Evolutionary conservation across 2,797 vertebrate species (phyloP).

Genomic region (Hapalemur alaotrensis): DNA sequence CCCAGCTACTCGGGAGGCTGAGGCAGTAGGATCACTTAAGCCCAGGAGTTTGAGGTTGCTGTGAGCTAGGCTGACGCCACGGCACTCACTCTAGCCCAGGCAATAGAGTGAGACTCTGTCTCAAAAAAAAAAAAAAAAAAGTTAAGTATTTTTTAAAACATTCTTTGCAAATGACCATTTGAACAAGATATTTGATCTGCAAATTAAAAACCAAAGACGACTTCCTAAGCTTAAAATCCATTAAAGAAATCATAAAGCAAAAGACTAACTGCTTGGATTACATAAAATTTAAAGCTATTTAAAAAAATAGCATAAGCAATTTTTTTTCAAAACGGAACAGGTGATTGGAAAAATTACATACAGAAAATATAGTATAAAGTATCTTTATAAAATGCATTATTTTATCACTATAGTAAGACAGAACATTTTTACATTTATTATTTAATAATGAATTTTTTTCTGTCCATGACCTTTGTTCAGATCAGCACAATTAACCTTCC

Average conservation of each 20-base stretch:
- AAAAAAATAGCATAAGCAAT: background rate
- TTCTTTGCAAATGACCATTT: background rate
- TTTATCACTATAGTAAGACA: background rate
- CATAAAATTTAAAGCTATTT: background rate
- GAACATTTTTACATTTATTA: background rate
- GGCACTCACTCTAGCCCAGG: too few species aligned
- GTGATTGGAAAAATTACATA: background rate
- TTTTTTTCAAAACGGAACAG: background rate
- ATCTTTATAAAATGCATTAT: background rate
- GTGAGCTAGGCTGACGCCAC: too few species aligned
- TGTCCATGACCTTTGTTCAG: background rate
- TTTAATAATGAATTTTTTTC: background rate
- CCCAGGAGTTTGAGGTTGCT: too few species aligned
- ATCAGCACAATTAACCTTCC: background rate
- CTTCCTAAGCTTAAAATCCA: background rate
- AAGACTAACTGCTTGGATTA: background rate
- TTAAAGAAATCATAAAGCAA: slow-evolving; percentile 10
- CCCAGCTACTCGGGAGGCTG: too few species aligned
- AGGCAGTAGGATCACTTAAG: too few species aligned
- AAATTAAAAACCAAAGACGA: background rate
- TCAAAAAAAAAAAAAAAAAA: too few species aligned
- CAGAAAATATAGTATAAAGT: background rate
- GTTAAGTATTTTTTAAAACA: slow-evolving; percentile 11
- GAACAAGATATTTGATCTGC: background rate
- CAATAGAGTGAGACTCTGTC: too few species aligned